Percentiles rank a stretch among this genome's conserved stretches.
Conservation (phyloP, 2,888 invertebrate species). For the Macrophya alboannulata region DNA sequence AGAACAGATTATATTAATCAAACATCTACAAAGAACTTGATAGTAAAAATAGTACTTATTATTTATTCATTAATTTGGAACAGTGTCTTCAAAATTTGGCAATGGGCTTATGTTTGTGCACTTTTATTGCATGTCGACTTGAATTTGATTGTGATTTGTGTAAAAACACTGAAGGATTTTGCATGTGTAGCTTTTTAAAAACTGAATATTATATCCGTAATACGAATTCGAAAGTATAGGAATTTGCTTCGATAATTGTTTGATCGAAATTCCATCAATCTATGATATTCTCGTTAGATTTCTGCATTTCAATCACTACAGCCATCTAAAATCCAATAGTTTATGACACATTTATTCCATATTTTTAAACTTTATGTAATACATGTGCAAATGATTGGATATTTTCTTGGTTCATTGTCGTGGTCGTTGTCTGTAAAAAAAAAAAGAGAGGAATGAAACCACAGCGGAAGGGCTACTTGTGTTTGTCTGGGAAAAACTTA, state of each 20-base stretch:
- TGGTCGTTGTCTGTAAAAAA: background rate
- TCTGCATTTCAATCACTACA: background rate
- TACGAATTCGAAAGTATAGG: background rate
- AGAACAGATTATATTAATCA: background rate
- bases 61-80: background rate
- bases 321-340: background rate
- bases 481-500: conserved; percentile 41
- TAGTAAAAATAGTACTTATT: background rate
- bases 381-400: background rate
- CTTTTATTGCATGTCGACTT: background rate
- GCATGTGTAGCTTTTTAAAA: background rate
- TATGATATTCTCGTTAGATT: background rate
- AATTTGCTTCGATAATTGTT: background rate
- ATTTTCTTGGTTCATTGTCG: background rate
- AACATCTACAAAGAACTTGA: conserved; percentile 3
- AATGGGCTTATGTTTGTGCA: background rate
- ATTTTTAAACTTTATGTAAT: background rate
- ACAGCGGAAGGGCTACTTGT: conserved; percentile 31
- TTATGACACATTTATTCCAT: background rate
- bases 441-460: background rate
- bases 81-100: background rate
- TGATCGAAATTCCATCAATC: background rate
- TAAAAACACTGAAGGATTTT: background rate
- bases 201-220: background rate
- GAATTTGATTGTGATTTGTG: background rate